phyloP scores from a whole-genome alignment of 2,797 vertebrate species.

The Potorous gilbertii region DNA sequence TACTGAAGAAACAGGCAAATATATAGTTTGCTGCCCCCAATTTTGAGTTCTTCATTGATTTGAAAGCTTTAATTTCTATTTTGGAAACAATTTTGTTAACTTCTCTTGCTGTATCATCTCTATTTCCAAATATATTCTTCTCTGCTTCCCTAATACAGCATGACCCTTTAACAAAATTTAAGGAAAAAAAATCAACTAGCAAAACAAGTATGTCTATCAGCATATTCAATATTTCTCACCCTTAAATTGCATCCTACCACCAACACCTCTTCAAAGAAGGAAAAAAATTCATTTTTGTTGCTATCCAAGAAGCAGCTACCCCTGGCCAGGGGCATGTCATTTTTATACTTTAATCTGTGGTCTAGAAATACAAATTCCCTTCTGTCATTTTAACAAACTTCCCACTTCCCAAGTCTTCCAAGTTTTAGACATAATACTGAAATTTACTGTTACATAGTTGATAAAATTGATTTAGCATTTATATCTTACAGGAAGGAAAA shows the following conservation, averaged over 20 bases:
- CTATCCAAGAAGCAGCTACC: neutral
- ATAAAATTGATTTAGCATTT: neutral
- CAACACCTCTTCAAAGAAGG: neutral
- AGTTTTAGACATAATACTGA: neutral
- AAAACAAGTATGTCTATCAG: neutral
- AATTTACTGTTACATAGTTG: neutral
- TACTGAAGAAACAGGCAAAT: neutral
- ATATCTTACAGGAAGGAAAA: neutral
- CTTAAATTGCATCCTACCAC: fast-evolving
- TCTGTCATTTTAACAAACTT: neutral
- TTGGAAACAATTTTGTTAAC: neutral
- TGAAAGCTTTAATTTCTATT: neutral
- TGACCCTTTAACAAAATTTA: neutral
- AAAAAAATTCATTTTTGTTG: neutral
- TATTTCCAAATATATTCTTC: neutral
- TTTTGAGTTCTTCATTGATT: neutral
- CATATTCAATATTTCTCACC: neutral
- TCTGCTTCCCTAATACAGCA: neutral
- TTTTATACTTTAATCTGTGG: neutral
- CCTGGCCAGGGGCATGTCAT: neutral
- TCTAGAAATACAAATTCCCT: neutral
- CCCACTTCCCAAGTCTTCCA: neutral
- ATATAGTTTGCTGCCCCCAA: neutral
- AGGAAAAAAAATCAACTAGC: neutral
- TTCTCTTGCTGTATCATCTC: neutral